These are phyloP conservation scores for Piezodorus guildinii DNA, from an alignment of 1,140 invertebrate species.

Conservation along the genomic window DNA sequence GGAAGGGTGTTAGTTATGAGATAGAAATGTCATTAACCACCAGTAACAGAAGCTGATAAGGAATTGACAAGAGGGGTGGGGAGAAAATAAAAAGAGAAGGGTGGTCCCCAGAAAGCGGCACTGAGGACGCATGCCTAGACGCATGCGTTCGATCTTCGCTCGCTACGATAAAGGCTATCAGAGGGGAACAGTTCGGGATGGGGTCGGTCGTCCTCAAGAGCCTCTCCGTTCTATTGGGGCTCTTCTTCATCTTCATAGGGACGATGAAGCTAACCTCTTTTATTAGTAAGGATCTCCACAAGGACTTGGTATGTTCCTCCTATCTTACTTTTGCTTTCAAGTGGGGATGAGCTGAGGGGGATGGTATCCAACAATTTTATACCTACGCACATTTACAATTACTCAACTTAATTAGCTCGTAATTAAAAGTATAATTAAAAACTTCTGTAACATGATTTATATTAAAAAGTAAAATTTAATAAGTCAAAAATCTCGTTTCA, in stretches of 20 bases:
- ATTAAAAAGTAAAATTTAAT: too few relatives aligned
- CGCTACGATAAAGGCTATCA: neutral
- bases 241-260: slow-evolving; percentile 93
- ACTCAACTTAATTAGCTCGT: too few relatives aligned
- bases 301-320: slow-evolving; percentile 79
- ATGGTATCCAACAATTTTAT: neutral
- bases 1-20: too few relatives aligned
- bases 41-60: too few relatives aligned
- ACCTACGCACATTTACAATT: too few relatives aligned
- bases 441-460: too few relatives aligned
- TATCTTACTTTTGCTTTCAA: neutral
- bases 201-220: slow-evolving; percentile 76
- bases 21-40: too few relatives aligned
- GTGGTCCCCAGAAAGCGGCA: neutral
- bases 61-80: too few relatives aligned
- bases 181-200: slow-evolving; percentile 31
- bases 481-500: too few relatives aligned
- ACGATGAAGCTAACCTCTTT: slow-evolving; percentile 82
- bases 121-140: neutral
- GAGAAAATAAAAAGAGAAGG: neutral
- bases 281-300: slow-evolving; percentile 88
- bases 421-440: too few relatives aligned
- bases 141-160: neutral
- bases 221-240: slow-evolving; percentile 77
- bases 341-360: neutral